Conservation (phyloP, 2,888 invertebrate species). For the Meiosimyza platycephala region DNA sequence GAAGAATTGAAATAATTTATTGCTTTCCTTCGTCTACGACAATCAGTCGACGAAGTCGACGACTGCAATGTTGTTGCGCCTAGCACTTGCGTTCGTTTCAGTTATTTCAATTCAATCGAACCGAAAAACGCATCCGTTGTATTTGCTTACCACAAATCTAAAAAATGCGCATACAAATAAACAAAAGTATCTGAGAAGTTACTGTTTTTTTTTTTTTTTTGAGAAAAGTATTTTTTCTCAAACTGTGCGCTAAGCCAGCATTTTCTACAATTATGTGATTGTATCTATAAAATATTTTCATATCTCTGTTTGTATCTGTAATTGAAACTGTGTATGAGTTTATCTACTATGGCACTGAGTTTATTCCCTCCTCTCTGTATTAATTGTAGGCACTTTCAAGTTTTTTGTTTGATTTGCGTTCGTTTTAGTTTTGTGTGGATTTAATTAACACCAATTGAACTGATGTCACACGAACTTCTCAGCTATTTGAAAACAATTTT, state of each 20-base stretch:
- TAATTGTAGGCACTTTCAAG: background rate
- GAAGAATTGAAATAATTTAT: constrained; percentile 62
- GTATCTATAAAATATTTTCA: background rate
- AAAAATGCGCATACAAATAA: background rate
- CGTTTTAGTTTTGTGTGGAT: constrained; percentile 58
- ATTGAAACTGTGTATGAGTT: background rate
- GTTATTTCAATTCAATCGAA: constrained; percentile 14
- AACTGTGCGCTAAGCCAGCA: background rate
- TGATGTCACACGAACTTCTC: constrained; percentile 56
- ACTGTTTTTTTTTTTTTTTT: background rate
- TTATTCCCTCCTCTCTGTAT: background rate
- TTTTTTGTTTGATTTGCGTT: constrained; percentile 61
- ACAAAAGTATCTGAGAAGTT: background rate
- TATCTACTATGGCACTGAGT: background rate
- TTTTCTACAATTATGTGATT: background rate
- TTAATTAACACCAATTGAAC: constrained; percentile 69
- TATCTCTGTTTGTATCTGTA: constrained; percentile 12
- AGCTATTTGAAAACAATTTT: constrained; percentile 38
- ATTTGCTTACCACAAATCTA: background rate
- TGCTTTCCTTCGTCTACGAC: constrained; percentile 56
- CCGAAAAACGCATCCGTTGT: background rate
- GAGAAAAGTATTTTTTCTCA: background rate
- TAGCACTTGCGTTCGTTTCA: background rate
- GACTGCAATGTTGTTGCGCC: background rate
- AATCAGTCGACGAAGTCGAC: constrained; percentile 38